Evolutionary conservation across 1,140 invertebrate species (phyloP).

Genomic region (Orussus abietinus): DNA sequence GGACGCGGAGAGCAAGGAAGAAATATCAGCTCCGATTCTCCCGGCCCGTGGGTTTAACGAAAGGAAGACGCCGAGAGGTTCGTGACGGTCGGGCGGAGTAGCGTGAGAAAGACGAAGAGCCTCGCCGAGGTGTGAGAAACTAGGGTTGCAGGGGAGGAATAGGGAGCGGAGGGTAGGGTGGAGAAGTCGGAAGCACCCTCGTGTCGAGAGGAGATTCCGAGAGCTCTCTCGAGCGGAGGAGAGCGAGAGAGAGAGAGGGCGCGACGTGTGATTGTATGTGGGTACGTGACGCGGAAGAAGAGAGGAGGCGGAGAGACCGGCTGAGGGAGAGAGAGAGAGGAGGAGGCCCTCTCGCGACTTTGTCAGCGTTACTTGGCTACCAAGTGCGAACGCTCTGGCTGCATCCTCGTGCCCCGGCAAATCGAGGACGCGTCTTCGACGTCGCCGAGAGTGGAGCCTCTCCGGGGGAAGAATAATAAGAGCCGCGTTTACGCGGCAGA

Average conservation of each 20-base stretch:
- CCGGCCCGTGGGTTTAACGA: no score
- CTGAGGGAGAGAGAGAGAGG: conserved; percentile 11
- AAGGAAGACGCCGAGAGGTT: conserved; percentile 22
- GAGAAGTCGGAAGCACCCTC: conserved; percentile 40
- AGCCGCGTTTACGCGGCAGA: no score
- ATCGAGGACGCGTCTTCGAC: no score
- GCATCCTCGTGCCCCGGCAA: conserved; percentile 35
- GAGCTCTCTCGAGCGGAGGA: no score
- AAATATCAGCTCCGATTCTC: no score
- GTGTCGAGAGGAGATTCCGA: no score
- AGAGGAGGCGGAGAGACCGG: conserved; percentile 2
- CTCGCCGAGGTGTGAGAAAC: conserved; percentile 45
- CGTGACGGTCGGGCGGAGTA: conserved; percentile 34
- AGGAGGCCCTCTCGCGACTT: conserved; percentile 37
- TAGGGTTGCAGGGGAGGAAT: no score
- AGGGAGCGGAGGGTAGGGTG: conserved; percentile 24
- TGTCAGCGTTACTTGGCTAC: conserved; percentile 45
- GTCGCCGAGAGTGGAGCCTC: no score
- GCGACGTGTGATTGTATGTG: no score
- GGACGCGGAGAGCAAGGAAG: conserved; percentile 2
- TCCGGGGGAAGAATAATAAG: no score
- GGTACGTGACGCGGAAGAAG: no score
- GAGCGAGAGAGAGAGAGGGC: no score
- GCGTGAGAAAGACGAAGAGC: conserved; percentile 31
- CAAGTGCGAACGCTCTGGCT: conserved; percentile 39